A percentile compares a stretch with the other conserved stretches of the same genome.
phyloP scores from a whole-genome alignment of 2,113 vertebrate species.

The Symphodus melops region DNA sequence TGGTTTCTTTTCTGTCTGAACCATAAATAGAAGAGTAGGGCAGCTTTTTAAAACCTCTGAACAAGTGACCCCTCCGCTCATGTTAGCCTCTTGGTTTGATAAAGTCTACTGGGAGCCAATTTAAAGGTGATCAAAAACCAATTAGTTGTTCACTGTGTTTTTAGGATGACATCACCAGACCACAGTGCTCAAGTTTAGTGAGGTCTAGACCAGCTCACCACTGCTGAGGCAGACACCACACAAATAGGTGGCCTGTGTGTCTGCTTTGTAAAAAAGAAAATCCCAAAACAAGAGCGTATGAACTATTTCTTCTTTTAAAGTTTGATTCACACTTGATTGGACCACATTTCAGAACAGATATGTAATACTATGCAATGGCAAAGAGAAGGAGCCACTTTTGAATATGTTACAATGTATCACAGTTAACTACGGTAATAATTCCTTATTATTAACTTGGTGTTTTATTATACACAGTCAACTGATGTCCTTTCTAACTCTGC shows the following conservation, averaged over 20 bases:
- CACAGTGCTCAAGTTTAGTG: constrained; percentile 41
- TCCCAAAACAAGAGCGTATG: constrained; percentile 21
- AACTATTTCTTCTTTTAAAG: constrained; percentile 50
- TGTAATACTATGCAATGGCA: constrained; percentile 19
- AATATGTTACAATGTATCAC: too few relatives aligned
- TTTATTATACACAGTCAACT: too few relatives aligned
- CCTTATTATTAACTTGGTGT: too few relatives aligned
- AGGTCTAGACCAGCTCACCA: constrained; percentile 54
- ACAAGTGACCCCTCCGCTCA: constrained; percentile 54
- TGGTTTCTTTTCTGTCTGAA: constrained; percentile 32
- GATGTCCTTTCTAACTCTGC: too few relatives aligned
- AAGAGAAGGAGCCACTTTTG: constrained; percentile 5
- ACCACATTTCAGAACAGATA: constrained; percentile 42
- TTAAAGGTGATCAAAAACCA: constrained; percentile 74
- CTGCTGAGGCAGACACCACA: constrained; percentile 48
- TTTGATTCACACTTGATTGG: constrained; percentile 41
- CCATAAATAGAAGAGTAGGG: constrained; percentile 46
- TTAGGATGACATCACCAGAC: constrained; percentile 64
- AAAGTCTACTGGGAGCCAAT: constrained; percentile 58
- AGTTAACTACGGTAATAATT: too few relatives aligned
- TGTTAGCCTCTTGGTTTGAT: constrained; percentile 47
- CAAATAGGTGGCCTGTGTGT: constrained; percentile 48
- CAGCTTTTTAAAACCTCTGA: constrained; percentile 48
- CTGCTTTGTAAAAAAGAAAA: constrained; percentile 25
- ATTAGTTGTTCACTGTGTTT: constrained; percentile 59